Evolutionary conservation across 2,888 invertebrate species (phyloP).

Genomic region (Tholera decimalis): DNA sequence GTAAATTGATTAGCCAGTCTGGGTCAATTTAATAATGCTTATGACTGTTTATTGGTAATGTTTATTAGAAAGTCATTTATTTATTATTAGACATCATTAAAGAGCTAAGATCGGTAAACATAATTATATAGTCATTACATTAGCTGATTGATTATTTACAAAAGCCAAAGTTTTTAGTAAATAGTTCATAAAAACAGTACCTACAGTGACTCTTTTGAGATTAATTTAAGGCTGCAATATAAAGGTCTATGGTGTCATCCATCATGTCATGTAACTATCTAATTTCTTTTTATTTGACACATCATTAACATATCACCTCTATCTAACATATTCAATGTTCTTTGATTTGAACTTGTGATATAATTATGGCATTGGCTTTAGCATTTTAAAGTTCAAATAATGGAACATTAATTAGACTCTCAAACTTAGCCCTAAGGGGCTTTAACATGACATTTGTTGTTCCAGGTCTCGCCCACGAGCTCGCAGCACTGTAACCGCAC

Average conservation of each 20-base stretch:
- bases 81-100: neutral
- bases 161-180: constrained; percentile 10
- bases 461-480: constrained; percentile 83
- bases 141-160: neutral
- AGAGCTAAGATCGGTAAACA: neutral
- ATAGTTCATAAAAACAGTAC: constrained; percentile 10
- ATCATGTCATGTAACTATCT: constrained; percentile 40
- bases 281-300: constrained; percentile 38
- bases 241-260: constrained; percentile 11
- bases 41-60: constrained; percentile 7
- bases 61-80: neutral
- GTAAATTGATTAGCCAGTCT: neutral
- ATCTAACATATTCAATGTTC: constrained; percentile 19
- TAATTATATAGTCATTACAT: constrained; percentile 12
- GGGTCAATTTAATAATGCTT: neutral
- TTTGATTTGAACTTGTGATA: constrained; percentile 22
- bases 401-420: constrained; percentile 41
- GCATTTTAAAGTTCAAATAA: constrained; percentile 42
- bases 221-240: constrained; percentile 23
- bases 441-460: constrained; percentile 80
- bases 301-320: constrained; percentile 20
- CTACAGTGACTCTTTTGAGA: constrained; percentile 3
- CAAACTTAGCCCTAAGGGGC: constrained; percentile 49
- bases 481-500: constrained; percentile 80
- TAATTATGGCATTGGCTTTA: constrained; percentile 7